Percentiles rank a stretch among this genome's conserved stretches.
phyloP scores from a whole-genome alignment of 2,888 invertebrate genomes.

The Andrena bucephala region DNA sequence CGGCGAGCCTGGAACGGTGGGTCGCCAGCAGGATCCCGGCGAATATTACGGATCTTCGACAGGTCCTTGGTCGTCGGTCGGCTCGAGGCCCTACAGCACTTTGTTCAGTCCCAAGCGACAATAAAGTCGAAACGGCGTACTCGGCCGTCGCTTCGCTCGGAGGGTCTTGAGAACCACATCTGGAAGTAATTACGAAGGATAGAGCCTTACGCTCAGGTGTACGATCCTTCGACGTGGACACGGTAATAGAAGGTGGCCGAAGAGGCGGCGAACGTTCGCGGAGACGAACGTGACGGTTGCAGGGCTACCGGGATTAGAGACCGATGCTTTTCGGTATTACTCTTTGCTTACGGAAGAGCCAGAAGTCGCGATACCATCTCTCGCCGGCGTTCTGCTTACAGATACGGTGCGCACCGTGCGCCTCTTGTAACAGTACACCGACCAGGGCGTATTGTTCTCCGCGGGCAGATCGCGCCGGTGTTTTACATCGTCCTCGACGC shows the following conservation, averaged over 20 bases:
- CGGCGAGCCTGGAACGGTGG: conserved; percentile 30
- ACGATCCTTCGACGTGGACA: conserved; percentile 40
- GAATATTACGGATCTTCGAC: conserved; percentile 32
- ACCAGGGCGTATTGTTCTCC: conserved; percentile 10
- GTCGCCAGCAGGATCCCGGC: conserved; percentile 19
- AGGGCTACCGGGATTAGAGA: conserved; percentile 75
- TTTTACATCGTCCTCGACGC: conserved; percentile 27
- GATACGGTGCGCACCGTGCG: conserved; percentile 26
- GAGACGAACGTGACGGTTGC: conserved; percentile 75
- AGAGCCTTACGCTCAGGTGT: conserved; percentile 53
- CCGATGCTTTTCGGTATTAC: conserved; percentile 62
- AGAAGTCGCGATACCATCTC: conserved; percentile 69
- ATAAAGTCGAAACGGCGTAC: conserved; percentile 47
- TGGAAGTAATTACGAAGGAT: conserved; percentile 79
- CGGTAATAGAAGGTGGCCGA: background rate
- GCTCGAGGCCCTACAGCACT: background rate
- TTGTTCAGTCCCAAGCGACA: conserved; percentile 37
- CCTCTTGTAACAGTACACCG: conserved; percentile 51
- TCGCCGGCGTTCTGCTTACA: conserved; percentile 1
- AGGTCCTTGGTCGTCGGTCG: conserved; percentile 24
- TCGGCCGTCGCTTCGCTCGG: conserved; percentile 15
- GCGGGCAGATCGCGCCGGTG: conserved; percentile 3
- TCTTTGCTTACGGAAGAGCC: conserved; percentile 50
- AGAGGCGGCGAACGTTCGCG: conserved; percentile 25
- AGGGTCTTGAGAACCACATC: conserved; percentile 67